Evolutionary conservation across 2,888 invertebrate species (phyloP), one percentile per base, ranked within the genome.

Genomic region (Agriotes lineatus): DNA sequence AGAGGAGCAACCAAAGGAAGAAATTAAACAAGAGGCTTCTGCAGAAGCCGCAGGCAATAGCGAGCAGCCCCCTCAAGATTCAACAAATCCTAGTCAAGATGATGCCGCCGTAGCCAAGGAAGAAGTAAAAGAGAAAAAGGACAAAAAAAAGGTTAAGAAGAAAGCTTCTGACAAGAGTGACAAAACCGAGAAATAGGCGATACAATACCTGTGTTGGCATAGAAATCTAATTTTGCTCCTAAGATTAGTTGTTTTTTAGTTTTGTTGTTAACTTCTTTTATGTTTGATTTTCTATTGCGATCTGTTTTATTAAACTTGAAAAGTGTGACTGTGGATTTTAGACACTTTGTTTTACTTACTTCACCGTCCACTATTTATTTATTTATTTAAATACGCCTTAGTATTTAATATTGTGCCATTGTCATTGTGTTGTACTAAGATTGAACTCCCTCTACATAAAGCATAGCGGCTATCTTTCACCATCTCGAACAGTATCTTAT

Each of bases 61-160:
- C 12, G 48, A 48, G 22, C 48, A 35, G 16, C 22, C 42, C 25
- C 19, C 14, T 18, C 56, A 42, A 10, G 54, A 25, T 22, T 37
- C 22, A 18, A 16, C 22, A 10, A 25, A 61, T 42, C 19, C 60
- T 60, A 60, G 52, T 60, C 66, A 66, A 54, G 16, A 20, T 7
- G 6, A 35, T 20, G 62, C 42, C 18, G 62, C 42, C 14, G 62
- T 12, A 9, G 50, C 58, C 35, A 25, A 60, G 79, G 69, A 80
- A 78, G 58, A 72, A 70, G 59, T 69, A 16, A 35, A 75, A 75
- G 64, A 85, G 83, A 82, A 82, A 79, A 70, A 82, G 82, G 63
- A 87, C 85, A 82, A 77, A 59, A 75, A 71, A 45, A 70, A 73
- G 58, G 73, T 66, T 9, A 73, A 73, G 37, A 74, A 75, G 71